Conservation (phyloP, 2,797 vertebrate species). For the Paguma larvata region DNA sequence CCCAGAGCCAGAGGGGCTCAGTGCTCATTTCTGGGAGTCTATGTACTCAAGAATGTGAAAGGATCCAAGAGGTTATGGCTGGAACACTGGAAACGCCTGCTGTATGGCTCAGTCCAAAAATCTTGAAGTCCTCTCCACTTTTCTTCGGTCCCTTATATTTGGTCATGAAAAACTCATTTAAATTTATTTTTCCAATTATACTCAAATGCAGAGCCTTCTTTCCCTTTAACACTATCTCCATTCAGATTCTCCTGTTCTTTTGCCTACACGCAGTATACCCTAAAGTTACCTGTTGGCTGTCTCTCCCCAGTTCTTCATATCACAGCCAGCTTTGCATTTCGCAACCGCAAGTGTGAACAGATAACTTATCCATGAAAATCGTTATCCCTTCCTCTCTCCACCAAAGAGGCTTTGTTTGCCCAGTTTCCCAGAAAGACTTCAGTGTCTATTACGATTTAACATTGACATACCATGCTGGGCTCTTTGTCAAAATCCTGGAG, state of each 20-base stretch:
- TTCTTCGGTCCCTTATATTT: not conserved
- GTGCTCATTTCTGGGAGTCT: not conserved
- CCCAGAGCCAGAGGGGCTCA: no score
- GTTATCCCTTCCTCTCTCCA: not conserved
- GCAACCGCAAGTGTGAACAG: not conserved
- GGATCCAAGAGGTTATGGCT: no score
- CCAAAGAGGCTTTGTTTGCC: not conserved
- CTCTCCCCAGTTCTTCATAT: not conserved
- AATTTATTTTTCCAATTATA: not conserved
- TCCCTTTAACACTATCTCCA: not conserved
- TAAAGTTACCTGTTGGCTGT: no score
- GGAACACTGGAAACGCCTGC: not conserved
- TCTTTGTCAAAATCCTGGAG: not conserved
- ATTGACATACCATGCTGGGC: fast-evolving
- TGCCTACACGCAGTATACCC: not conserved
- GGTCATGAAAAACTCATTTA: not conserved
- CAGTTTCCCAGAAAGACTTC: not conserved
- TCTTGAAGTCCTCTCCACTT: not conserved
- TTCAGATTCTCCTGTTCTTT: not conserved
- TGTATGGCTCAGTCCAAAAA: not conserved
- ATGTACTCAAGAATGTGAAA: not conserved
- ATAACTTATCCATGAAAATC: not conserved
- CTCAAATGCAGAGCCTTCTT: not conserved
- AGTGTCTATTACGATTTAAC: not conserved
- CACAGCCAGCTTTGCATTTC: not conserved